Percentiles rank a stretch among this genome's conserved stretches.
phyloP scores from a whole-genome alignment of 2,113 vertebrate species.

The Anolis carolinensis region DNA sequence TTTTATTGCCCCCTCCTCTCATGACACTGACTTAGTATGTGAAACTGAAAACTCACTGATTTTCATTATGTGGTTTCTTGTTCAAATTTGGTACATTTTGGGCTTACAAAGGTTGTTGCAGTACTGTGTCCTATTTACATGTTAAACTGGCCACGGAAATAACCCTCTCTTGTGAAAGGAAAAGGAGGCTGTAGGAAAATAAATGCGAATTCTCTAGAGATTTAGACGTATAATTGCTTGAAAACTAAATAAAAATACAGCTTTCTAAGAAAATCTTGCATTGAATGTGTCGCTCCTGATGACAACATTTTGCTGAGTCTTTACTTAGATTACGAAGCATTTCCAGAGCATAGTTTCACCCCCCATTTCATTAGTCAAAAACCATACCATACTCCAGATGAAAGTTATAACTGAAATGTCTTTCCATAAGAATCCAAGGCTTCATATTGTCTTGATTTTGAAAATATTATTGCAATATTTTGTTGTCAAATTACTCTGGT shows the following conservation, averaged over 20 bases:
- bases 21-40: background rate
- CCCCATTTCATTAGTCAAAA: background rate
- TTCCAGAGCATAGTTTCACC: background rate
- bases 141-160: background rate
- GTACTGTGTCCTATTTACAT: too few relatives aligned
- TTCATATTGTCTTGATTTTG: background rate
- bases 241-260: background rate
- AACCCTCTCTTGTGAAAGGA: background rate
- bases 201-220: background rate
- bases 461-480: background rate
- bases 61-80: background rate
- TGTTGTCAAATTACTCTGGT: background rate
- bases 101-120: background rate
- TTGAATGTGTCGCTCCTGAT: too few relatives aligned
- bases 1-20: background rate
- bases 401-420: background rate
- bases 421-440: background rate
- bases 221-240: background rate
- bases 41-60: background rate
- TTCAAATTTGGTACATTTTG: background rate
- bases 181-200: background rate
- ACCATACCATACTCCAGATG: background rate
- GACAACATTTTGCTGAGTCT: background rate
- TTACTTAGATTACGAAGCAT: background rate
- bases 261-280: background rate